Evolutionary conservation across 2,888 invertebrate species (phyloP).

Genomic region (Magallana nippona): DNA sequence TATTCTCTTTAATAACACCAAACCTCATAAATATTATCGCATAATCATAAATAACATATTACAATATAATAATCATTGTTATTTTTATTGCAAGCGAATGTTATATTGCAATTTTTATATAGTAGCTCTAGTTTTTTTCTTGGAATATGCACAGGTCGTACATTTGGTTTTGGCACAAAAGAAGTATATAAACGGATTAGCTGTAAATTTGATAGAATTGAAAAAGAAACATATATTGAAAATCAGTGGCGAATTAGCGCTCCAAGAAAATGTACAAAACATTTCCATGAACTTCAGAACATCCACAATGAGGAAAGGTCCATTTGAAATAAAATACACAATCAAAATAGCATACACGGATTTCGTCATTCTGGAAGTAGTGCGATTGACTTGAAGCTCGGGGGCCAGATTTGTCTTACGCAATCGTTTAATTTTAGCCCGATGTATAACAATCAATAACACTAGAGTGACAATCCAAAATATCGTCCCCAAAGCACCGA

Average conservation of each 20-base stretch:
- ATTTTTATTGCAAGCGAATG: background rate
- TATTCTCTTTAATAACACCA: too few species aligned
- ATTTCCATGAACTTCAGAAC: background rate
- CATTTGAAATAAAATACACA: background rate
- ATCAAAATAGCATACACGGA: conserved; percentile 1
- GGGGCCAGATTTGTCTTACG: background rate
- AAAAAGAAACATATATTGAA: background rate
- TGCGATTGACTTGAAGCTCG: background rate
- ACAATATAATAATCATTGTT: too few species aligned
- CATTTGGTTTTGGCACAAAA: background rate
- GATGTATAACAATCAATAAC: conserved; percentile 9
- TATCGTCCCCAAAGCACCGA: background rate
- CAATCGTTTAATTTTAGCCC: background rate
- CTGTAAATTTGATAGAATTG: conserved; percentile 5
- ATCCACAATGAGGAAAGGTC: background rate
- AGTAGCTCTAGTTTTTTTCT: background rate
- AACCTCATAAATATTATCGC: too few species aligned
- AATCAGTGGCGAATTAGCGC: background rate
- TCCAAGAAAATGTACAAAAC: background rate
- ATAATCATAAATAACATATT: too few species aligned
- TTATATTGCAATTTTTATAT: background rate
- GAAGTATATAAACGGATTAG: conserved; percentile 16
- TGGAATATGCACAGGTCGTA: background rate
- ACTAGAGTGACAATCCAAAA: background rate
- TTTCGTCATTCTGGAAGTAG: conserved; percentile 18